Evolutionary conservation across 2,797 vertebrate genomes (phyloP).

Genomic region (Cossypha heuglini): DNA sequence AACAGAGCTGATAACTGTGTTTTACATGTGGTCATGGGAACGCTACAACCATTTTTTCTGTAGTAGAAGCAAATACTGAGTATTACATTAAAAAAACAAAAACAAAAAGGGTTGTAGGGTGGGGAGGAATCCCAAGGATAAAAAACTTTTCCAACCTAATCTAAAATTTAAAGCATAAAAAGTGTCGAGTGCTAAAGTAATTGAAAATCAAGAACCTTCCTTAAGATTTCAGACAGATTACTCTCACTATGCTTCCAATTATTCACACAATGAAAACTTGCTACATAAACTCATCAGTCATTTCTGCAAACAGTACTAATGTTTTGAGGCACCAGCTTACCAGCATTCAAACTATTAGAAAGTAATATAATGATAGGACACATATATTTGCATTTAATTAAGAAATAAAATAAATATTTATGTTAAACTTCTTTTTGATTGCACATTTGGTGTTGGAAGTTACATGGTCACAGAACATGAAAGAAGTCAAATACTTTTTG

Average conservation of each 20-base stretch:
- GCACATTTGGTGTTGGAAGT: constrained; percentile 86
- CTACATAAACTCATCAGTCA: constrained; percentile 50
- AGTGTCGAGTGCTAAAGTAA: constrained; percentile 56
- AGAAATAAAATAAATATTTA: constrained; percentile 79
- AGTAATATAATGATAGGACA: constrained; percentile 70
- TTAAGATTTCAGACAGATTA: constrained; percentile 61
- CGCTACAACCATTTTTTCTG: neutral
- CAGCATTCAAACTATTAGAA: constrained; percentile 70
- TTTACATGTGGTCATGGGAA: neutral
- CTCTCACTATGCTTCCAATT: constrained; percentile 19
- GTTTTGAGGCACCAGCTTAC: constrained; percentile 81
- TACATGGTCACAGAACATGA: constrained; percentile 86
- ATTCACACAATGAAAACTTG: constrained; percentile 48
- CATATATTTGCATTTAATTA: constrained; percentile 70
- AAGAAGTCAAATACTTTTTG: constrained; percentile 81
- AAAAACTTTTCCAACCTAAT: constrained; percentile 29
- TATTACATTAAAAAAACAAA: neutral
- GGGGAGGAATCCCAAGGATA: constrained; percentile 5
- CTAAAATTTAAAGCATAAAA: constrained; percentile 61
- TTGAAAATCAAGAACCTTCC: constrained; percentile 57
- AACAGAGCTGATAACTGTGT: neutral
- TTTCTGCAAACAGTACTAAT: constrained; percentile 59
- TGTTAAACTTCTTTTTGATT: constrained; percentile 76
- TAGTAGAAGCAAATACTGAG: constrained; percentile 43
- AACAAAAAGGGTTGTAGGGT: neutral